phyloP scores from a whole-genome alignment of 1,140 invertebrate genomes.

The Diachasmimorpha longicaudata region DNA sequence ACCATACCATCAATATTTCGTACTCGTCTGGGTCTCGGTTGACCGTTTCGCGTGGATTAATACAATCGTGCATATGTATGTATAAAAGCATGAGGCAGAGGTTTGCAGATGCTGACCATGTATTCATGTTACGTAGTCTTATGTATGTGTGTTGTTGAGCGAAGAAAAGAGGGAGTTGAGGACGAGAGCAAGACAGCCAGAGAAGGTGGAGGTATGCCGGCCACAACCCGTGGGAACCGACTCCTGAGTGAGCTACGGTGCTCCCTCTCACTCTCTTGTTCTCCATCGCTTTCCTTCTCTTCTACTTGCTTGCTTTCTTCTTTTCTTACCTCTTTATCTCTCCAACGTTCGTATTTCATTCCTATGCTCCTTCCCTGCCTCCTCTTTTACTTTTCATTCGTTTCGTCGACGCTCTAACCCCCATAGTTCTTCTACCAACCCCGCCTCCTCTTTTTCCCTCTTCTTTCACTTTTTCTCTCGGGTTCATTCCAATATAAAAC shows the following conservation, averaged over 20 bases:
- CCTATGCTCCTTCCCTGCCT: neutral
- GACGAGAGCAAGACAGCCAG: constrained; percentile 17
- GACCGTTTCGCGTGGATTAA: constrained; percentile 44
- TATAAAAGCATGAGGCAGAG: neutral
- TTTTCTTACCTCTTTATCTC: neutral
- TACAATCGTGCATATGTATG: constrained; percentile 17
- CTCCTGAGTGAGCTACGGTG: constrained; percentile 34
- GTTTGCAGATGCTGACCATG: constrained; percentile 24
- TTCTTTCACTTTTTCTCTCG: constrained; percentile 17
- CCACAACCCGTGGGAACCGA: constrained; percentile 31
- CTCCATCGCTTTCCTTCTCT: neutral
- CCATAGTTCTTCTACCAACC: neutral
- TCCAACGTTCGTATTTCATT: neutral
- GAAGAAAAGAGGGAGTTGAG: constrained; percentile 24
- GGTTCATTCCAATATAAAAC: constrained; percentile 23
- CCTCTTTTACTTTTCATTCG: constrained; percentile 16
- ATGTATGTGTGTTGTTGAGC: neutral
- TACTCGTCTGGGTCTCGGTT: constrained; percentile 4
- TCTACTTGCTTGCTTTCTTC: neutral
- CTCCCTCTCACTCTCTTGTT: constrained; percentile 30
- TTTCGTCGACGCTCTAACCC: neutral
- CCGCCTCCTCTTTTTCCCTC: neutral
- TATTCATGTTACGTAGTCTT: constrained; percentile 30
- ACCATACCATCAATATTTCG: neutral
- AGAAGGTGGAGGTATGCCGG: constrained; percentile 31